phyloP scores from a whole-genome alignment of 1,140 invertebrate genomes.

The Onthophagus taurus region DNA sequence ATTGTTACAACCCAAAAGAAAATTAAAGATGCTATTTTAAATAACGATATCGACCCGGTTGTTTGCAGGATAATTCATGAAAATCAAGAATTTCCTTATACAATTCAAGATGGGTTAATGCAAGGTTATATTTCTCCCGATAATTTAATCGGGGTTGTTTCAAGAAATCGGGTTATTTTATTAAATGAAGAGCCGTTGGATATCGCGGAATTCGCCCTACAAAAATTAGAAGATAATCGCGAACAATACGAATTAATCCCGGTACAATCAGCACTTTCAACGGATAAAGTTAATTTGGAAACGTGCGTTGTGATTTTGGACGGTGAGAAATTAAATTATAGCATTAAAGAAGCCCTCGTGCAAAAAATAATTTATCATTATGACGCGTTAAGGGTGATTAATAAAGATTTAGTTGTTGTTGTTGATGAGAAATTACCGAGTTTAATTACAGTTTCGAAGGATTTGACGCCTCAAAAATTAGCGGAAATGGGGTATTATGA shows the following conservation, averaged over 20 bases:
- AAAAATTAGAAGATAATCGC: background rate
- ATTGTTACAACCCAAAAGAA: background rate
- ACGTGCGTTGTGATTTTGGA: constrained; percentile 16
- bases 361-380: constrained; percentile 54
- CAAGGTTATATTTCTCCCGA: constrained; percentile 54
- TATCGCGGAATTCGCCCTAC: background rate
- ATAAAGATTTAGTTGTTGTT: constrained; percentile 41
- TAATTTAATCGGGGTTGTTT: constrained; percentile 52
- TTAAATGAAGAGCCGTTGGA: constrained; percentile 29
- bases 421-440: constrained; percentile 33
- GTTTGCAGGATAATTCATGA: constrained; percentile 55
- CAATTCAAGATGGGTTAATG: constrained; percentile 52
- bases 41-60: constrained; percentile 62
- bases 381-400: constrained; percentile 39
- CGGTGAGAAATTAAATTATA: constrained; percentile 46
- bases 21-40: constrained; percentile 61
- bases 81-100: constrained; percentile 46
- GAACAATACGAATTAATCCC: background rate
- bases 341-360: constrained; percentile 52
- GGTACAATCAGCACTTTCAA: constrained; percentile 2
- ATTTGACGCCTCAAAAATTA: constrained; percentile 55
- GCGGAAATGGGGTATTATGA: constrained; percentile 66
- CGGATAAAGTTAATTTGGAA: constrained; percentile 5
- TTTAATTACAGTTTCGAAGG: constrained; percentile 43
- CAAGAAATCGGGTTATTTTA: constrained; percentile 41